Evolutionary conservation across 2,113 vertebrate species (phyloP), one percentile per base, ranked within the genome.

Genomic region (Emydura subglobosa): DNA sequence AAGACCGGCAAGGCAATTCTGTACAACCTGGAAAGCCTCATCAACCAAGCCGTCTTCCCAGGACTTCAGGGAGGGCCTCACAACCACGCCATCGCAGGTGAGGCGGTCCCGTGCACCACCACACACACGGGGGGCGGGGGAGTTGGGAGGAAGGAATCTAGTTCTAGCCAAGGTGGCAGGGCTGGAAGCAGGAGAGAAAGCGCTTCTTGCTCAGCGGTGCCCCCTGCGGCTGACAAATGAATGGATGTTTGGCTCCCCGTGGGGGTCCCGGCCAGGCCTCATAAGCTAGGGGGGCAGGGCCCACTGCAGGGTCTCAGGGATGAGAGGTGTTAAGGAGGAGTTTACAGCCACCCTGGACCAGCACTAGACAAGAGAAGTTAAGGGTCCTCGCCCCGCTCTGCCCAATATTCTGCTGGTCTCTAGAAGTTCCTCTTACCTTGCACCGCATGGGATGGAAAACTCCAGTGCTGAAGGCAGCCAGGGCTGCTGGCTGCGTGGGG

Each of bases 11-110:
- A 99, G 95, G 99, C 99, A 96, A 98, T 92, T 0, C 91, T 98
- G 54, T 99, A 99, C 96, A 99, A 99, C 93, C 93, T 99, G 94
- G 99, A 99, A 97, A 98, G 98, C 19, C 98, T 98, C 83, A 99
- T 99, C 96, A 99, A 99, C 89, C 99, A 99, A 82, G 99, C 99
- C 0, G 99, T 99, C 82, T 99, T 99, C 97, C 99, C 99, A 0
- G 99, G 99, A 29, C 98, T 99, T 61, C 99, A 99, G 96, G 99
- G 99, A 17, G 99, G 99, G 7, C 99, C 99, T 0, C 99, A 99
- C 98, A 99, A 99, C 97, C 99, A 99, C 0, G 99, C 99, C 79
- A 99, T 99, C 11, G 99, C 99, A 97, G 99, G 99, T 99, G 96
- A 3, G 0, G 61, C 6, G 1, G 61, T 1, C 0, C 39, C 29